These are phyloP conservation scores for Origma solitaria DNA, from an alignment of 2,113 vertebrate species.

Conservation along the genomic window DNA sequence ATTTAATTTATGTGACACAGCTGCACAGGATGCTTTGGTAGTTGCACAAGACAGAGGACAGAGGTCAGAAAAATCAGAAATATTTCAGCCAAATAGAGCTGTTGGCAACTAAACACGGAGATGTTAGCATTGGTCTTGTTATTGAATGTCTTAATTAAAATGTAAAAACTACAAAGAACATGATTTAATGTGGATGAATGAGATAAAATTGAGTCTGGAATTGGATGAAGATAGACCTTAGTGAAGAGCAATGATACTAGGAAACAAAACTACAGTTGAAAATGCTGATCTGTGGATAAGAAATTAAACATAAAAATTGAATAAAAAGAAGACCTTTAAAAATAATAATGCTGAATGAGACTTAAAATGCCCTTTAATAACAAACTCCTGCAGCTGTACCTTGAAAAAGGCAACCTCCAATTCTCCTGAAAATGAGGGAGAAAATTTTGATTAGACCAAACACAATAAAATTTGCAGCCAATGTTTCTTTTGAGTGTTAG, in stretches of 20 bases:
- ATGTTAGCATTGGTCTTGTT: slow-evolving; percentile 26
- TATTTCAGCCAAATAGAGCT: slow-evolving; percentile 24
- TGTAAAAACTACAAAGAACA: slow-evolving; percentile 19
- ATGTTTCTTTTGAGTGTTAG: not conserved
- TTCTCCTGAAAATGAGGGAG: not conserved
- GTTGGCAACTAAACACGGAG: not conserved
- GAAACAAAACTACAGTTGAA: slow-evolving; percentile 10
- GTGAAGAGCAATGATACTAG: not conserved
- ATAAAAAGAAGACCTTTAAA: not conserved
- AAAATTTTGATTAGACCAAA: not conserved
- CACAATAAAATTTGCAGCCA: not conserved
- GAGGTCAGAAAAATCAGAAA: slow-evolving; percentile 51
- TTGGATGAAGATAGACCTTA: not conserved
- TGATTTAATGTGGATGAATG: slow-evolving; percentile 46
- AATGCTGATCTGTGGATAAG: slow-evolving; percentile 31
- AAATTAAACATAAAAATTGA: slow-evolving; percentile 7
- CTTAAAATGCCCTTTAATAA: not conserved
- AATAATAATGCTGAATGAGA: not conserved
- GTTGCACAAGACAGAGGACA: slow-evolving; percentile 50
- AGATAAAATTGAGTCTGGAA: slow-evolving; percentile 19
- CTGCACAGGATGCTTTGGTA: slow-evolving; percentile 44
- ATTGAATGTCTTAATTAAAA: slow-evolving; percentile 52
- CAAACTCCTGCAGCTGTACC: not conserved
- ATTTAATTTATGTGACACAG: slow-evolving; percentile 66
- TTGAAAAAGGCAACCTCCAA: not conserved